Conservation (phyloP, 2,888 invertebrate genomes). For the Oscheius sp. region DNA sequence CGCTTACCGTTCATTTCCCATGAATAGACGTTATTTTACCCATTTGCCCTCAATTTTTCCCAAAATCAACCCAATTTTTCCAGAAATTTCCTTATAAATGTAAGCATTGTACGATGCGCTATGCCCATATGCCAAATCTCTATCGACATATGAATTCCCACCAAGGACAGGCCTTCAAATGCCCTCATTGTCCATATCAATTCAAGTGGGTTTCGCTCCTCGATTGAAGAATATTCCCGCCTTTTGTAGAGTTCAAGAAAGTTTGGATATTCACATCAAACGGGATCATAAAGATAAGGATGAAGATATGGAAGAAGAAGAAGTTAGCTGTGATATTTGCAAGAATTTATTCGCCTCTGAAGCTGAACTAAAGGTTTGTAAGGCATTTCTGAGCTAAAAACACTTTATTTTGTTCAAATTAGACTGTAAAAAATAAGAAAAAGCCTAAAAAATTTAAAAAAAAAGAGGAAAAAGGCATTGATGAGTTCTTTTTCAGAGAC, state of each 20-base stretch:
- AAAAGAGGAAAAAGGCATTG: neutral
- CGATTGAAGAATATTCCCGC: too few species aligned
- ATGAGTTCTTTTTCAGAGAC: slow-evolving; percentile 35
- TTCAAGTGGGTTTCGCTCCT: slow-evolving; percentile 33
- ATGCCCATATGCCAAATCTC: slow-evolving; percentile 15
- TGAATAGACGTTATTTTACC: too few species aligned
- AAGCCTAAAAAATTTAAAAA: neutral
- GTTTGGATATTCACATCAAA: slow-evolving; percentile 13
- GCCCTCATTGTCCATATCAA: slow-evolving; percentile 20
- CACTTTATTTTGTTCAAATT: too few species aligned
- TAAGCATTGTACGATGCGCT: slow-evolving; percentile 26
- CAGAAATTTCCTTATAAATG: slow-evolving; percentile 32
- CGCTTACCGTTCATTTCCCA: too few species aligned
- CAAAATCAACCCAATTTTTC: neutral
- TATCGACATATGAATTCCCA: slow-evolving; percentile 25
- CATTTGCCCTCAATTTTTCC: too few species aligned
- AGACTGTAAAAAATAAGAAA: neutral
- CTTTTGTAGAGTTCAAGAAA: neutral
- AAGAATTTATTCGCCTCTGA: neutral
- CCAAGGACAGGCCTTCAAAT: slow-evolving; percentile 3
- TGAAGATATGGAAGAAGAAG: neutral
- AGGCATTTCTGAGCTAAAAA: neutral
- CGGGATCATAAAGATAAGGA: slow-evolving; percentile 8
- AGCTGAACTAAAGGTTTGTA: slow-evolving; percentile 27
- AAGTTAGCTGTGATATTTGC: slow-evolving; percentile 9